A percentile compares a stretch with the other conserved stretches of the same genome.
Evolutionary conservation across 37 sponge, comb jelly and placozoan genomes (phyloP).

Genomic region (Haliclona indistincta): DNA sequence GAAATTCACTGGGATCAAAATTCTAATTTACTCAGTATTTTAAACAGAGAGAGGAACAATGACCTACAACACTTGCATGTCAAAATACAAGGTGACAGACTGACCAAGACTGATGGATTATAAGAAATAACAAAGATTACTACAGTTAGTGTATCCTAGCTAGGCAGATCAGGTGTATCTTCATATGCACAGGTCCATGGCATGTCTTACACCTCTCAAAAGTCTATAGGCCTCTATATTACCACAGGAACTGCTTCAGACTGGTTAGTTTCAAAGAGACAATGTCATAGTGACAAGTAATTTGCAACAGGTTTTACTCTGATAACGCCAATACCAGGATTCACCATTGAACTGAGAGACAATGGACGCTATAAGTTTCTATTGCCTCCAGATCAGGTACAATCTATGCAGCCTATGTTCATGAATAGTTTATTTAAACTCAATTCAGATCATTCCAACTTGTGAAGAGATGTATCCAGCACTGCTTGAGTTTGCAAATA

Average conservation of each 20-base stretch:
- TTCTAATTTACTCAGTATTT: no score
- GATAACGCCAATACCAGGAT: constrained; percentile 50
- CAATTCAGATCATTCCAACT: constrained; percentile 55
- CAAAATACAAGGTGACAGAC: no score
- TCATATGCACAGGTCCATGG: constrained; percentile 23
- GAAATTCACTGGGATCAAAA: no score
- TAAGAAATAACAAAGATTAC: no score
- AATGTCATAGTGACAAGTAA: neutral
- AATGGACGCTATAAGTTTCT: constrained; percentile 57
- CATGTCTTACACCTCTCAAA: constrained; percentile 46
- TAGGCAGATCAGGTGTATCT: no score
- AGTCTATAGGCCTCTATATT: constrained; percentile 51
- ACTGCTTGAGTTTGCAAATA: constrained; percentile 28
- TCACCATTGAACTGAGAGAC: constrained; percentile 61
- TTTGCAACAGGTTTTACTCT: constrained; percentile 48
- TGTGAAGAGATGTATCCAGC: constrained; percentile 60
- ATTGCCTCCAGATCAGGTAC: constrained; percentile 67
- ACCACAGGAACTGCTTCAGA: constrained; percentile 60
- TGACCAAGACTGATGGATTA: no score
- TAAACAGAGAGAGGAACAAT: no score
- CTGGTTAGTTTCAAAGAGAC: constrained; percentile 33
- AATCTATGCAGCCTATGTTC: neutral
- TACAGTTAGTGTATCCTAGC: no score
- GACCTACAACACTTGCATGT: no score
- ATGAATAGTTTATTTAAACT: neutral